These are phyloP conservation scores for Cephus pygmeus DNA, from an alignment of 2,888 invertebrate species.

Conservation along the genomic window DNA sequence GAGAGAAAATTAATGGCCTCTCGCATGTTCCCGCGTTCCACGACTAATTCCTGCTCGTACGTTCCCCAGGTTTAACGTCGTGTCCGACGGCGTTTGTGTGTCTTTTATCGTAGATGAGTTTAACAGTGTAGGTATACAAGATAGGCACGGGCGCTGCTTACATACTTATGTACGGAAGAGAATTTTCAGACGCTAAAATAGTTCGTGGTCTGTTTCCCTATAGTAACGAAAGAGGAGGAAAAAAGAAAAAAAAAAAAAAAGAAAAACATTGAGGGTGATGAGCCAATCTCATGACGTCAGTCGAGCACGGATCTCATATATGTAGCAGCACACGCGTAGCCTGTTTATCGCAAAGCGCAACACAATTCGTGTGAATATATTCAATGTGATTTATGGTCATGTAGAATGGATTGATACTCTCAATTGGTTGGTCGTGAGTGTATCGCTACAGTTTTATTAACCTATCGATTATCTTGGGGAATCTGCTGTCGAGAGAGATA, in stretches of 20 bases:
- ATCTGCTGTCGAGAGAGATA: not conserved
- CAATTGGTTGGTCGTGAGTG: too few relatives aligned
- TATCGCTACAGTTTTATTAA: too few relatives aligned
- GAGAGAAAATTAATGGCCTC: not conserved
- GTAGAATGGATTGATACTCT: not conserved
- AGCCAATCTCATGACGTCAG: not conserved
- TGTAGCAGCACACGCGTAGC: not conserved
- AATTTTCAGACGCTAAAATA: not conserved
- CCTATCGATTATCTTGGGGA: not conserved
- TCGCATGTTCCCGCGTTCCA: not conserved
- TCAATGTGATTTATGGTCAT: not conserved
- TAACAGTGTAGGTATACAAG: not conserved
- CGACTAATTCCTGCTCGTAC: not conserved
- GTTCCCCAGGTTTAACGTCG: not conserved
- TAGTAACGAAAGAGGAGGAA: not conserved
- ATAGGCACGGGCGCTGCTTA: not conserved
- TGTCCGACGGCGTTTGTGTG: not conserved
- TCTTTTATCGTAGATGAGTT: not conserved
- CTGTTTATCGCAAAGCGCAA: not conserved
- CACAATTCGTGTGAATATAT: not conserved
- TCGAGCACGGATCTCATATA: not conserved
- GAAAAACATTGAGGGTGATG: not conserved
- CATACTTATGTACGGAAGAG: not conserved
- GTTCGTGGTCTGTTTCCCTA: not conserved
- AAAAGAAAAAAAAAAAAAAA: not conserved